A percentile compares a stretch with the other conserved stretches of the same genome.
Conservation (phyloP, 2,113 vertebrate species). For the Leiothrix lutea region DNA sequence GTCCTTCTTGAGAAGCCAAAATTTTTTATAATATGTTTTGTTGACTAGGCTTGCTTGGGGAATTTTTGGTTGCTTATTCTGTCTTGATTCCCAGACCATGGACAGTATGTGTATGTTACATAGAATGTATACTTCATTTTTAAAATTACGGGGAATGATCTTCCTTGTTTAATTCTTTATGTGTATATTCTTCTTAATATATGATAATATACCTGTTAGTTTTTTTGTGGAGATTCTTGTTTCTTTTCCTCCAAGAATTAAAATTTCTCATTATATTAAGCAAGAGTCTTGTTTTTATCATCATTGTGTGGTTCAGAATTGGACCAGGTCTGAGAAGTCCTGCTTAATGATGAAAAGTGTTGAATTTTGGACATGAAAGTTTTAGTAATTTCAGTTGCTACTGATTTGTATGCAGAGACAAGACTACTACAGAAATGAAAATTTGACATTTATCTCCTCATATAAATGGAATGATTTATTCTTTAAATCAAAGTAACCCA, state of each 20-base stretch:
- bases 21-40: background rate
- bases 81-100: background rate
- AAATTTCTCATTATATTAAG: background rate
- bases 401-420: slow-evolving; percentile 11
- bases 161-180: background rate
- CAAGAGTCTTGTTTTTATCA: background rate
- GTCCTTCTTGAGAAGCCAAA: background rate
- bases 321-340: background rate
- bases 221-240: background rate
- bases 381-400: background rate
- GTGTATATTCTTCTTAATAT: background rate
- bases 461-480: slow-evolving; percentile 24
- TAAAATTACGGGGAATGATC: background rate
- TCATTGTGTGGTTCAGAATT: background rate
- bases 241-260: background rate
- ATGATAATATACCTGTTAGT: background rate
- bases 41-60: background rate
- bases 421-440: slow-evolving; percentile 11
- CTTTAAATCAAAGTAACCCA: slow-evolving; percentile 27
- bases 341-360: background rate
- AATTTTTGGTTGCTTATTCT: background rate
- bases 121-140: background rate
- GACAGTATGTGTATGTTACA: background rate
- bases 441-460: slow-evolving; percentile 23
- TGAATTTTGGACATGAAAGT: background rate